A percentile compares a stretch with the other conserved stretches of the same genome.
These are phyloP conservation scores for Amphiprion clarkii DNA, from an alignment of 2,797 vertebrate species.

Conservation along the genomic window DNA sequence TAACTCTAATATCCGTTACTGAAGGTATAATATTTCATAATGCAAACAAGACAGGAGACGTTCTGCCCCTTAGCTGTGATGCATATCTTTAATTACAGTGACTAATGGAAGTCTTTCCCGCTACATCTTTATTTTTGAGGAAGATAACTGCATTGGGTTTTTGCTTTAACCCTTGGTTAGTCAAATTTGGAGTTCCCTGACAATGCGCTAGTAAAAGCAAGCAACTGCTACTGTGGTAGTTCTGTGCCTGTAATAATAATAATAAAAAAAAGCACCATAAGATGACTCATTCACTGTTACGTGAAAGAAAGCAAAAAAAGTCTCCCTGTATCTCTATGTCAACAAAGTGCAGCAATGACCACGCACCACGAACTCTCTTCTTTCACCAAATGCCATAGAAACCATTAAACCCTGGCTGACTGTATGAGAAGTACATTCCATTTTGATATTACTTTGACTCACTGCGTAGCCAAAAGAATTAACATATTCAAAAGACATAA, in stretches of 20 bases:
- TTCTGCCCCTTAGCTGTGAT: background rate
- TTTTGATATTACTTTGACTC: too few relatives aligned
- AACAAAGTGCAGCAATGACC: conserved; percentile 2
- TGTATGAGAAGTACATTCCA: too few relatives aligned
- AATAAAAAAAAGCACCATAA: background rate
- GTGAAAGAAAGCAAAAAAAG: background rate
- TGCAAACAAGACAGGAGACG: background rate
- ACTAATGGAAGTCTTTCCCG: background rate
- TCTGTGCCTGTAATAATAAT: background rate
- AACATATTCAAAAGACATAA: background rate
- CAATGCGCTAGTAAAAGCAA: too few relatives aligned
- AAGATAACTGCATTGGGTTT: background rate
- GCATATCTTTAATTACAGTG: background rate
- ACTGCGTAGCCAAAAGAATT: background rate
- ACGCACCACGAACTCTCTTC: background rate
- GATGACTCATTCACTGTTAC: background rate
- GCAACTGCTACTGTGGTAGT: background rate
- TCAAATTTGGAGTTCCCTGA: too few relatives aligned
- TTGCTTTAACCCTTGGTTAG: too few relatives aligned
- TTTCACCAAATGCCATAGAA: background rate
- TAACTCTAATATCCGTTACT: too few relatives aligned
- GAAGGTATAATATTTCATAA: background rate
- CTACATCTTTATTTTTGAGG: background rate
- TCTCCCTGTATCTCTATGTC: background rate
- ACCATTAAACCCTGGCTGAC: too few relatives aligned